phyloP scores from a whole-genome alignment of 2,797 vertebrate species.

The Trichosurus vulpecula region DNA sequence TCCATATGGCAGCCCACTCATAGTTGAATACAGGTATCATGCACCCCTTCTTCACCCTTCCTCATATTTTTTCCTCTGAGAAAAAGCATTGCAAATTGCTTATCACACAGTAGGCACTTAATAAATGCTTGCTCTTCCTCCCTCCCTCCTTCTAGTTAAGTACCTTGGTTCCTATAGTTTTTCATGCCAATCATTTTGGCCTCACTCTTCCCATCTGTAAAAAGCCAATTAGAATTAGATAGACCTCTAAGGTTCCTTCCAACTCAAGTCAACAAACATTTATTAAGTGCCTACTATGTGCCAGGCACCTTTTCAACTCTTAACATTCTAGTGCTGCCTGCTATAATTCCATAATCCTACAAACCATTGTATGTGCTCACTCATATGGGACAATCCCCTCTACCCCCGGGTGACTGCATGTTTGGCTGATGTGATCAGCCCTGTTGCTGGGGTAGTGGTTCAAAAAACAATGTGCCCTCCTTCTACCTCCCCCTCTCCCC shows the following conservation, averaged over 20 bases:
- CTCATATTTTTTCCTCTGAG: not conserved
- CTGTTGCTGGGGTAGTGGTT: not conserved
- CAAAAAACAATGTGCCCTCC: not conserved
- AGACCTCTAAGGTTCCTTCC: not conserved
- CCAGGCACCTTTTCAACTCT: not conserved
- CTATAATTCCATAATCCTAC: not conserved
- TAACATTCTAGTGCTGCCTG: not conserved
- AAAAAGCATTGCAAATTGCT: not conserved
- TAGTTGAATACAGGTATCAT: not conserved
- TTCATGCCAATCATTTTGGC: not conserved
- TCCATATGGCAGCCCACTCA: not conserved
- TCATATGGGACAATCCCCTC: not conserved
- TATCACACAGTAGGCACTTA: not conserved
- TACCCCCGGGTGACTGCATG: not conserved
- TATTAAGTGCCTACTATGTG: not conserved
- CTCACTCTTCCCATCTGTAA: not conserved
- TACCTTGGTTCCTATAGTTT: not conserved
- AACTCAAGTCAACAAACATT: not conserved
- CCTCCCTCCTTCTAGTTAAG: not conserved
- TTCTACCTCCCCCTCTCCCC: no score
- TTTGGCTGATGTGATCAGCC: not conserved
- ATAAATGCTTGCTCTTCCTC: not conserved
- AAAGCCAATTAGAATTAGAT: not conserved
- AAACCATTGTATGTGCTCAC: not conserved
- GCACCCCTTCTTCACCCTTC: not conserved